Percentiles rank a stretch among this genome's conserved stretches.
phyloP scores from a whole-genome alignment of 2,113 vertebrate species.

The Festucalex cinctus region DNA sequence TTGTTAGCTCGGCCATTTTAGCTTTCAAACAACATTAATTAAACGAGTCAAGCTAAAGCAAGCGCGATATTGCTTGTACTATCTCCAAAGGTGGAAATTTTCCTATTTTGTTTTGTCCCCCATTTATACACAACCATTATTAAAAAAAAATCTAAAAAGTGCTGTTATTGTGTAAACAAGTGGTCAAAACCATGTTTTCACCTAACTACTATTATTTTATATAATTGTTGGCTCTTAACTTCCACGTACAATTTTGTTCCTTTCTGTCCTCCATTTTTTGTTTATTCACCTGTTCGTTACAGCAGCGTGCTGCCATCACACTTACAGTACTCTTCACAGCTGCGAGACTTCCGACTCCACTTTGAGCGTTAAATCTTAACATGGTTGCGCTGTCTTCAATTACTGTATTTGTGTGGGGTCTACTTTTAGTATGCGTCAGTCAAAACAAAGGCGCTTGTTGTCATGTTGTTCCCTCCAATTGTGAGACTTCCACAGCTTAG shows the following conservation, averaged over 20 bases:
- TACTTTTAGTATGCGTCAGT: background rate
- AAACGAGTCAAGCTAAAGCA: background rate
- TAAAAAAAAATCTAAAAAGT: too few relatives aligned
- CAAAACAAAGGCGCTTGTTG: background rate
- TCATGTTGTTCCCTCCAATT: background rate
- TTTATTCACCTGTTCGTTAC: background rate
- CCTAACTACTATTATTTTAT: too few relatives aligned
- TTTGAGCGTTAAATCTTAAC: background rate
- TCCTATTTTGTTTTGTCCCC: too few relatives aligned
- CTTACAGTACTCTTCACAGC: background rate
- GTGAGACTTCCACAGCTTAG: slow-evolving; percentile 38
- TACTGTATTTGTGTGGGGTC: background rate
- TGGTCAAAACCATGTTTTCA: too few relatives aligned
- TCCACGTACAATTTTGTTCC: background rate
- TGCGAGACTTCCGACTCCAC: background rate
- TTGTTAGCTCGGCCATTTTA: slow-evolving; percentile 5
- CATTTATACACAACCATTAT: too few relatives aligned
- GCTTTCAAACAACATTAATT: slow-evolving; percentile 22
- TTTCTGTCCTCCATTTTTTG: background rate
- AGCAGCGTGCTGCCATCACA: background rate
- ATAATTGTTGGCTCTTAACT: too few relatives aligned
- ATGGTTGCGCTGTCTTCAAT: background rate
- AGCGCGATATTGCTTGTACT: too few relatives aligned
- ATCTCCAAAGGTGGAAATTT: too few relatives aligned
- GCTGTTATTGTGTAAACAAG: too few relatives aligned